phyloP scores from a whole-genome alignment of 2,888 invertebrate species.

The Diploptera punctata region DNA sequence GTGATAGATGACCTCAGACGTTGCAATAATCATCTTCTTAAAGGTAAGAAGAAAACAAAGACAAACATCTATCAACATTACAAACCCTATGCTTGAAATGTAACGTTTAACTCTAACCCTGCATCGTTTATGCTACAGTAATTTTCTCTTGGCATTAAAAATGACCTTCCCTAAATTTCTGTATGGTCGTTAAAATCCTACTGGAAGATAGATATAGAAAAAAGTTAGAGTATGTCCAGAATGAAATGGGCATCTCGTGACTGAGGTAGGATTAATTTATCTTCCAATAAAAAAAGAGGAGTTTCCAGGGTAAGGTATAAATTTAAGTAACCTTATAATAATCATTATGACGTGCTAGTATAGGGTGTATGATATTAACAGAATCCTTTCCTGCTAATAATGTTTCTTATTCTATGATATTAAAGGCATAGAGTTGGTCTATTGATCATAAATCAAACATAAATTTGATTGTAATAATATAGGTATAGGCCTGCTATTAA shows the following conservation, averaged over 20 bases:
- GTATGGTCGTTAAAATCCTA: constrained; percentile 17
- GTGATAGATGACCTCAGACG: constrained; percentile 36
- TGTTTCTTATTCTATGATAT: too few relatives aligned
- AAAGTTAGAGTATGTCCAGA: not conserved
- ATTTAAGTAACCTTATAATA: not conserved
- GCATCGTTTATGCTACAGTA: constrained; percentile 10
- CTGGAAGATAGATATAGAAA: not conserved
- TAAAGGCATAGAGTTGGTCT: too few relatives aligned
- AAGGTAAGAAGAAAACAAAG: constrained; percentile 27
- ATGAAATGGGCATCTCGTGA: not conserved
- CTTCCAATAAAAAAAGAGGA: not conserved
- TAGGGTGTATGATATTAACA: too few relatives aligned
- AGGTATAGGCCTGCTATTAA: too few relatives aligned
- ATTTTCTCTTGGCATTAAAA: constrained; percentile 26
- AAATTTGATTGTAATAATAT: too few relatives aligned
- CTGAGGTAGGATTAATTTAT: not conserved
- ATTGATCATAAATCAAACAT: too few relatives aligned
- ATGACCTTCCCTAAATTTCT: constrained; percentile 14
- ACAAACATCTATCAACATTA: constrained; percentile 38
- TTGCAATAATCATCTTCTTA: constrained; percentile 30
- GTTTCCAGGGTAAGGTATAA: not conserved
- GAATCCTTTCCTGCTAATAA: too few relatives aligned
- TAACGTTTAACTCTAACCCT: constrained; percentile 2
- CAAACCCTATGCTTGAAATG: constrained; percentile 1
- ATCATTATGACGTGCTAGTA: too few relatives aligned